phyloP scores from a whole-genome alignment of 2,797 vertebrate genomes.

The Coregonus sp. region DNA sequence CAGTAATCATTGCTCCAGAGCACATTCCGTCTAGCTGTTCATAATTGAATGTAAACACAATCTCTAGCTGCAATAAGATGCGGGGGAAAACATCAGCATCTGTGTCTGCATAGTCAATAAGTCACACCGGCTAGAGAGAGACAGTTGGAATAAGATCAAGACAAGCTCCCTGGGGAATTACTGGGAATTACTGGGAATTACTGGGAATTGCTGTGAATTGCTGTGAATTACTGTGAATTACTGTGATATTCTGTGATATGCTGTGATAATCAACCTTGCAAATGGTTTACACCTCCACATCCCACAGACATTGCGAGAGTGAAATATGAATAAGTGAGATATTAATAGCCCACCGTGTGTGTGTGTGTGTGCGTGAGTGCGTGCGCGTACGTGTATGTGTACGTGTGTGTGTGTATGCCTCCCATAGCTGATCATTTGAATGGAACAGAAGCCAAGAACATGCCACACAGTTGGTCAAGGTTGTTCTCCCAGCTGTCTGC shows the following conservation, averaged over 20 bases:
- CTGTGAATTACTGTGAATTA: too few species aligned
- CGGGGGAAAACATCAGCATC: not conserved
- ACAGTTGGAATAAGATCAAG: not conserved
- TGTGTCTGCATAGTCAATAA: not conserved
- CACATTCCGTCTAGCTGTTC: not conserved
- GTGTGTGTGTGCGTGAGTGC: too few species aligned
- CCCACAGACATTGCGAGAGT: not conserved
- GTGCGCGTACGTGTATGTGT: too few species aligned
- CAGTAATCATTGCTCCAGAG: not conserved
- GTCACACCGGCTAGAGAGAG: not conserved
- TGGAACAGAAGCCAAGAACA: constrained; percentile 26
- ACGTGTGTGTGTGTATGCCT: not conserved
- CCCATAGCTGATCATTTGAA: constrained; percentile 18
- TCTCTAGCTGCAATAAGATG: not conserved
- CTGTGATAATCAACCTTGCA: not conserved
- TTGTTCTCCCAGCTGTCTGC: constrained; percentile 19
- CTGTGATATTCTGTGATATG: too few species aligned
- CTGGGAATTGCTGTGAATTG: too few species aligned
- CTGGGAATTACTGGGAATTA: not conserved
- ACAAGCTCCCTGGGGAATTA: not conserved
- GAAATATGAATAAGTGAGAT: not conserved
- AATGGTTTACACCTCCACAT: not conserved
- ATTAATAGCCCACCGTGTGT: not conserved
- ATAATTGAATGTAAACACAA: not conserved
- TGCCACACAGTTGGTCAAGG: constrained; percentile 31